These are phyloP conservation scores for Halcyon badia DNA, from an alignment of 2,797 vertebrate species.

Conservation along the genomic window DNA sequence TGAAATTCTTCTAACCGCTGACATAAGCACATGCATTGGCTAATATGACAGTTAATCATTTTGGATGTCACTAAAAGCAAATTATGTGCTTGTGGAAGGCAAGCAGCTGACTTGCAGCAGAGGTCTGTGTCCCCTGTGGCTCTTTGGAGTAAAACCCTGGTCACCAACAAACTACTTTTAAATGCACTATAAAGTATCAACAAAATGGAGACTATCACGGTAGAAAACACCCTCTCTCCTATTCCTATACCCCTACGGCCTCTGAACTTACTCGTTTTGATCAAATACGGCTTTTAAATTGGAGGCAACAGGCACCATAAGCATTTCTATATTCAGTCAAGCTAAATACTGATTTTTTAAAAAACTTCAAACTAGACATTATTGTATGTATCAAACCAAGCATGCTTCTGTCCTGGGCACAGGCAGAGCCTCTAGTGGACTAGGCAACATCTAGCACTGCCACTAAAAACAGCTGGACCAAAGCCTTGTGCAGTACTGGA, in stretches of 20 bases:
- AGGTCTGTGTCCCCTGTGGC: background rate
- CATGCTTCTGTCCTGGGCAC: fast-evolving
- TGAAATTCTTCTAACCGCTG: background rate
- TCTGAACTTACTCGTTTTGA: background rate
- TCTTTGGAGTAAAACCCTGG: background rate
- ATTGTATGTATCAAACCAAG: background rate
- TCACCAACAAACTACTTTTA: background rate
- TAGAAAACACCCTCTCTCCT: background rate
- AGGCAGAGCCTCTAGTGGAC: background rate
- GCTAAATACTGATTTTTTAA: background rate
- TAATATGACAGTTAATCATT: background rate
- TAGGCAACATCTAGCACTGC: background rate
- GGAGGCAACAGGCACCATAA: background rate
- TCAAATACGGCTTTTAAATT: background rate
- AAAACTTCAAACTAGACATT: background rate
- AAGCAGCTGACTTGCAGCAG: background rate
- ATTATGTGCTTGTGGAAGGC: background rate
- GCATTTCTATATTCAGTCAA: background rate
- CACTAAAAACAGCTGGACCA: background rate
- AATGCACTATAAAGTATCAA: background rate
- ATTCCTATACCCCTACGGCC: background rate
- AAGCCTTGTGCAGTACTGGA: background rate
- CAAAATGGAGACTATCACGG: background rate
- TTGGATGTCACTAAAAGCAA: background rate
- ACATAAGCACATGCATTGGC: background rate